phyloP scores from a whole-genome alignment of 2,888 invertebrate genomes.

The Scaeva pyrastri region DNA sequence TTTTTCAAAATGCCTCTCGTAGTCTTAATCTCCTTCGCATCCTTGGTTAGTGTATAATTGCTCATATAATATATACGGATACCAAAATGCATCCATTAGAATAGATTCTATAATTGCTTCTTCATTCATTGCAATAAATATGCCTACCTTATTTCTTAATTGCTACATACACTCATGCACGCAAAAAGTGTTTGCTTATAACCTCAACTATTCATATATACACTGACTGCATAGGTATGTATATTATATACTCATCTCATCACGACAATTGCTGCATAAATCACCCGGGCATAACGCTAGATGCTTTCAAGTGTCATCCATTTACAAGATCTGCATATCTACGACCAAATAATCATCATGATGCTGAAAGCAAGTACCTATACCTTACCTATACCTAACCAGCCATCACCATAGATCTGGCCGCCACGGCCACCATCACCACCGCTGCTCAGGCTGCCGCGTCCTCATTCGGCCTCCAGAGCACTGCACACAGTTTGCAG shows the following conservation, averaged over 20 bases:
- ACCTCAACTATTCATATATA: too few species aligned
- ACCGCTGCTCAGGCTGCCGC: background rate
- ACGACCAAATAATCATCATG: slow-evolving; percentile 31
- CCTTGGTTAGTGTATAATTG: slow-evolving; percentile 31
- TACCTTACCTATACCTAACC: too few species aligned
- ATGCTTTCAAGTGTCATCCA: slow-evolving; percentile 69
- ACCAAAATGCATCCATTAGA: slow-evolving; percentile 38
- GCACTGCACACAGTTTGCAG: background rate
- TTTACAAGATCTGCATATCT: slow-evolving; percentile 64
- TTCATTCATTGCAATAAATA: slow-evolving; percentile 3
- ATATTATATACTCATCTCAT: too few species aligned
- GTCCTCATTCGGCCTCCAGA: slow-evolving; percentile 15
- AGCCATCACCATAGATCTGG: slow-evolving; percentile 1
- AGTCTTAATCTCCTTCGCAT: slow-evolving; percentile 14
- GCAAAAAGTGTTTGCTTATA: background rate
- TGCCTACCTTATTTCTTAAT: slow-evolving; percentile 39
- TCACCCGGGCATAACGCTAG: slow-evolving; percentile 43
- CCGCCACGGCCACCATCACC: background rate
- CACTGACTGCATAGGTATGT: too few species aligned
- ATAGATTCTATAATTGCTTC: slow-evolving; percentile 1
- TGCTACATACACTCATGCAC: slow-evolving; percentile 49
- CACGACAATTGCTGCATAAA: slow-evolving; percentile 71
- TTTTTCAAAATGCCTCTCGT: slow-evolving; percentile 2
- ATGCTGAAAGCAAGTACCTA: slow-evolving; percentile 45
- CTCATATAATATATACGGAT: slow-evolving; percentile 14